Evolutionary conservation across 2,797 vertebrate genomes (phyloP).

Genomic region (Megalops cyprinoides): DNA sequence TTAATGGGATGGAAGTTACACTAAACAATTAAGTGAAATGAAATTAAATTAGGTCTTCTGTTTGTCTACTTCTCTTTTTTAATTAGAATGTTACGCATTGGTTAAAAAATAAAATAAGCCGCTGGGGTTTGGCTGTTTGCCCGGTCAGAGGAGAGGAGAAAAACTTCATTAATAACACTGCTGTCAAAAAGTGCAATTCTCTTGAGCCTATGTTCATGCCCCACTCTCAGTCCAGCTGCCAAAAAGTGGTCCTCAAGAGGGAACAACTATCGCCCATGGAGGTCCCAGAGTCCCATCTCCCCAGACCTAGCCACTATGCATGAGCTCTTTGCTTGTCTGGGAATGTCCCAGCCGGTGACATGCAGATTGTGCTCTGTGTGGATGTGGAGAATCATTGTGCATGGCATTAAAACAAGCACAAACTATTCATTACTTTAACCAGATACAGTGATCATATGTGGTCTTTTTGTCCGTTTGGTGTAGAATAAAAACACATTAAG

Average conservation of each 20-base stretch:
- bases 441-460: not conserved
- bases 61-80: slow-evolving; percentile 43
- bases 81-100: slow-evolving; percentile 57
- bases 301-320: not conserved
- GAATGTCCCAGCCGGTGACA: not conserved
- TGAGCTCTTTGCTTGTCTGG: too few relatives aligned
- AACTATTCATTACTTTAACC: not conserved
- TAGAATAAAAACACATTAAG: not conserved
- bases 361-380: not conserved
- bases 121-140: slow-evolving; percentile 38
- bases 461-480: not conserved
- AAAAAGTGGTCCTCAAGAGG: not conserved
- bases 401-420: not conserved
- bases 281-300: not conserved
- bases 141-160: slow-evolving; percentile 31
- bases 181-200: slow-evolving; percentile 33
- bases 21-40: slow-evolving; percentile 46
- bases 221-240: slow-evolving; percentile 18
- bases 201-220: slow-evolving; percentile 19
- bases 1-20: slow-evolving; percentile 35
- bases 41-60: slow-evolving; percentile 40
- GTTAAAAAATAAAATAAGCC: slow-evolving; percentile 20
- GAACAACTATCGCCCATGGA: slow-evolving; percentile 2
- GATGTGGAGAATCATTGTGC: not conserved
- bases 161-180: slow-evolving; percentile 41